Evolutionary conservation across 37 sponge, comb jelly and placozoan genomes (phyloP), one percentile per base, ranked within the genome.

Genomic region (Aplysina aerophoba): DNA sequence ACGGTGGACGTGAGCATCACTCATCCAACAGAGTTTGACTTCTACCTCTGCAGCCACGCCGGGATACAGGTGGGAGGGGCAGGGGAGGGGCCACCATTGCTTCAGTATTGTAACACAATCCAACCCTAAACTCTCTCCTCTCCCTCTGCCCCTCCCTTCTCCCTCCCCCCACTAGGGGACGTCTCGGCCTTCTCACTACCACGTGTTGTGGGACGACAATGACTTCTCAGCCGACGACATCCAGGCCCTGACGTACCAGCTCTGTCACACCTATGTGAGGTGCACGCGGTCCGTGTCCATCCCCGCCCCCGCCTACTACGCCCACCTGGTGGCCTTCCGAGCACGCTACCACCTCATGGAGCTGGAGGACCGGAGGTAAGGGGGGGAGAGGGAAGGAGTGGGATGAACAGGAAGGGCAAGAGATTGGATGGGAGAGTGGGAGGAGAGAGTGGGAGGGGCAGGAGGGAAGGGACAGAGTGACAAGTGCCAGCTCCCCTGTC

Each of bases 241-340:
- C 16, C 99, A 98, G 87, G 87, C 84, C 38, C 92, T 98, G 25
- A 96, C 99, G 57, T 98, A 94, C 87, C 95, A 98, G 79, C 88
- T 98, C 41, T 98, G 99, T 71, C 97, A 98, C 92, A 94, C 92
- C 28, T 98, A 96, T 80, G 93, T 91, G 11, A 92, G 99, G 55
- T 98, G 99, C 82, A 96, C 95, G 41, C 79, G 99, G 33, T 89
- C 91, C 44, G 99, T 98, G 15, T 96, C 97, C 56, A 90, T 93
- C 71, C 99, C 99, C 27, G 99, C 99, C 33, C 99, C 99, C n/a
- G 97, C 94, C 28, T 98, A 98, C 89, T 98, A 96, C 79, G 96
- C 99, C 34, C 96, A 98, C 83, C 82, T 96, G 74, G 92, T 93
- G 53, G 97, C 97, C 78, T 96, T 93, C 85, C 90, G 99, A 34